These are phyloP conservation scores for human DNA, from an alignment of 2,113 vertebrate species.

Conservation along the genomic window GRCh38 chr21:45130501-45131000, in stretches of 20 bases:
- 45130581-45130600: not conserved
- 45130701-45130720: not conserved
- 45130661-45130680: not conserved
- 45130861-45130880: not conserved
- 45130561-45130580: not conserved
- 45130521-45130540: not conserved
- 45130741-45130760: not conserved
- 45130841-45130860: not conserved
- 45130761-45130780: not conserved
- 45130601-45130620: not conserved
- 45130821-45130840: too few species aligned
- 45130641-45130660: rapidly evolving
- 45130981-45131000: rapidly evolving
- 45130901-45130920: not conserved
- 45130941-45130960: not conserved
- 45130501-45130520: not conserved
- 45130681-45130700: not conserved
- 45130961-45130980: not conserved
- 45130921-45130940: not conserved
- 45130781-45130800: not conserved
- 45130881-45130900: rapidly evolving
- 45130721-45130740: not conserved
- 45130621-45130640: rapidly evolving
- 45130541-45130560: not conserved
- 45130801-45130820: not conserved